phyloP scores from a whole-genome alignment of 2,113 vertebrate genomes.

The Reinhardtius hippoglossoides region DNA sequence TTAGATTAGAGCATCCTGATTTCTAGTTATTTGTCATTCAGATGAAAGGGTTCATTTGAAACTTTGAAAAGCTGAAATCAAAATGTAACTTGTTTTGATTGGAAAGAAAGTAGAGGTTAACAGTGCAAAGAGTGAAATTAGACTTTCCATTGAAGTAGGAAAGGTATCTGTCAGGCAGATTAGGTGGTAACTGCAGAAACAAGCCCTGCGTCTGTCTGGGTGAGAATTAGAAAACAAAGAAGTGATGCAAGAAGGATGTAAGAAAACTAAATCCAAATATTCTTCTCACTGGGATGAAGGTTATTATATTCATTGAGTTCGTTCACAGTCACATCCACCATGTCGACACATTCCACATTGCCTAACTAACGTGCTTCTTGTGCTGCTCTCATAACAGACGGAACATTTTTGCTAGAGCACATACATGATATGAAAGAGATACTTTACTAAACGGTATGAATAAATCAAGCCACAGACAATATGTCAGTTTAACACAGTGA shows the following conservation, averaged over 20 bases:
- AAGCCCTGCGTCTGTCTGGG: neutral
- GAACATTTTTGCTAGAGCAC: neutral
- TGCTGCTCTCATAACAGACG: neutral
- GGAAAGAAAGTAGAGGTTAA: neutral
- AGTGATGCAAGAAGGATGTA: constrained; percentile 25
- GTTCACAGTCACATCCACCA: neutral
- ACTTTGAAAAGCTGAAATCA: too few species aligned
- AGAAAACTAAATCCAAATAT: constrained; percentile 16
- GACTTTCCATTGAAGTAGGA: neutral
- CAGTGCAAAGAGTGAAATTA: neutral
- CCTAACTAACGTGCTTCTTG: neutral
- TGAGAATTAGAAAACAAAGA: constrained; percentile 14
- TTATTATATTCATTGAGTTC: neutral
- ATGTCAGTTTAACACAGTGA: neutral
- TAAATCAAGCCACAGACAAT: neutral
- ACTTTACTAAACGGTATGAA: neutral
- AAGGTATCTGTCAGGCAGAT: neutral
- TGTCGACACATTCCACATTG: too few species aligned
- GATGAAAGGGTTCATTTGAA: too few species aligned
- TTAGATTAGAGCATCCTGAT: too few species aligned
- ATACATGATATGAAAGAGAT: too few species aligned
- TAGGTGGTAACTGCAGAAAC: neutral
- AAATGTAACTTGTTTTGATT: neutral
- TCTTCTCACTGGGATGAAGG: too few species aligned
- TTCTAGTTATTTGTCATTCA: too few species aligned